Evolutionary conservation across 2,888 invertebrate species (phyloP), one percentile per base, ranked within the genome.

Genomic region (Chaetogeoica ovagalla): DNA sequence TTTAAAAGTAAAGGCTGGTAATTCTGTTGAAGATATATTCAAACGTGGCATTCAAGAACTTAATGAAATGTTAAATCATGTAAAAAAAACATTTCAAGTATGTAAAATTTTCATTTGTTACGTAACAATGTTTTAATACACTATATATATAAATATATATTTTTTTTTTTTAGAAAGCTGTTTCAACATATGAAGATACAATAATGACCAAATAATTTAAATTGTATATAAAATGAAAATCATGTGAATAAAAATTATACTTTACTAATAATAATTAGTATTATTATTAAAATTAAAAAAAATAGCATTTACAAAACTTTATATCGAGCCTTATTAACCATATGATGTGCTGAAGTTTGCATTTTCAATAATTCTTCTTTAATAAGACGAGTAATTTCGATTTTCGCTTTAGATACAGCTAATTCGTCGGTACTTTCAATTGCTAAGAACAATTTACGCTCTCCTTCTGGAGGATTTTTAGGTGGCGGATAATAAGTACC

Each of bases 401-500:
- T 94, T 87, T 97, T 97, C 1, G 98, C 98, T 86, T 96, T 96
- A 76, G 95, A 94, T 17, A 98, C 95, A 1, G 98, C 96, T 83
- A 98, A 89, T 86, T 99, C 98, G 85, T 95, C 96, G 4, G 97
- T 97, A 84, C 98, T 97, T 86, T 99, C 98, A 84, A 99, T 97
- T n/a, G 98, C 97, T 83, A 99, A 89, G 87, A 98, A 99, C 0
- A 99, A 89, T 86, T 98, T 98, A 30, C 98, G 89, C 85, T 99
- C 98, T 43, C 96, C 96, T 83, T 96, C 96, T 0, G 96, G 95
- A 0, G 95, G 93, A 19, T 90, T 88, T 86, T 97, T 96, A 82
- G 97, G 97, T 1, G 94, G 91, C 0, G 93, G 93, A 15, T 96
- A 96, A 85, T 95, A 96, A 0, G 97, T 97, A n/a, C 99, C 99